Evolutionary conservation across 1,140 invertebrate species (phyloP).

Genomic region (Drosophila sucinea): DNA sequence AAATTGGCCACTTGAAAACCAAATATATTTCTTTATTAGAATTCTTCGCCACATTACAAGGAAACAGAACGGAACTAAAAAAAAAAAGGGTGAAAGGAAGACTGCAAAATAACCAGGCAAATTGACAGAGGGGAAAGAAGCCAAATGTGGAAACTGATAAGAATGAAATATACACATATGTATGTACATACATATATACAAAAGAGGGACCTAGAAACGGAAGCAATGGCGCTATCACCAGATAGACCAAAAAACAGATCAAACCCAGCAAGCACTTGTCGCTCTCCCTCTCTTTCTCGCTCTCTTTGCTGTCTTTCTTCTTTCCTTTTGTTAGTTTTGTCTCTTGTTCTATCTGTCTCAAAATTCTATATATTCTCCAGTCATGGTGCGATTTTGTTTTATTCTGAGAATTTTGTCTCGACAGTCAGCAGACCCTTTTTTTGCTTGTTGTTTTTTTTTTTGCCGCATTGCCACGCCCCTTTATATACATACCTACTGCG

Average conservation of each 20-base stretch:
- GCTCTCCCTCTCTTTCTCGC: background rate
- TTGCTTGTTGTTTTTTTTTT: background rate
- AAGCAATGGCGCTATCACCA: slow-evolving; percentile 4
- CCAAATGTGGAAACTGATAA: background rate
- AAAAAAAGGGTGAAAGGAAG: background rate
- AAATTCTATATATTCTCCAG: background rate
- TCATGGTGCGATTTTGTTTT: slow-evolving; percentile 28
- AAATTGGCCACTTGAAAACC: too few species aligned
- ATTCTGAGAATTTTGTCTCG: slow-evolving; percentile 76
- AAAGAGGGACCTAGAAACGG: slow-evolving; percentile 6
- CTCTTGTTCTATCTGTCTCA: slow-evolving; percentile 9
- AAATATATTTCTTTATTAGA: too few species aligned
- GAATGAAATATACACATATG: background rate
- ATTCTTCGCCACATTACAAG: too few species aligned
- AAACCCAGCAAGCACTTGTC: slow-evolving; percentile 3
- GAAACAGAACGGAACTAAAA: background rate
- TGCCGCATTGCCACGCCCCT: slow-evolving; percentile 11
- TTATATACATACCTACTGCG: slow-evolving; percentile 7
- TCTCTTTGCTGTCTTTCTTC: background rate
- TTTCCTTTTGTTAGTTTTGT: background rate
- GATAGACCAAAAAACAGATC: slow-evolving; percentile 12
- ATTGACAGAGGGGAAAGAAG: background rate
- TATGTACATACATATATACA: background rate
- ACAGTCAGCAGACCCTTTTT: slow-evolving; percentile 55
- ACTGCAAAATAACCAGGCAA: background rate